A percentile compares a stretch with the other conserved stretches of the same genome.
These are phyloP conservation scores for Diceros bicornis DNA, from an alignment of 2,797 vertebrate genomes.

Conservation along the genomic window DNA sequence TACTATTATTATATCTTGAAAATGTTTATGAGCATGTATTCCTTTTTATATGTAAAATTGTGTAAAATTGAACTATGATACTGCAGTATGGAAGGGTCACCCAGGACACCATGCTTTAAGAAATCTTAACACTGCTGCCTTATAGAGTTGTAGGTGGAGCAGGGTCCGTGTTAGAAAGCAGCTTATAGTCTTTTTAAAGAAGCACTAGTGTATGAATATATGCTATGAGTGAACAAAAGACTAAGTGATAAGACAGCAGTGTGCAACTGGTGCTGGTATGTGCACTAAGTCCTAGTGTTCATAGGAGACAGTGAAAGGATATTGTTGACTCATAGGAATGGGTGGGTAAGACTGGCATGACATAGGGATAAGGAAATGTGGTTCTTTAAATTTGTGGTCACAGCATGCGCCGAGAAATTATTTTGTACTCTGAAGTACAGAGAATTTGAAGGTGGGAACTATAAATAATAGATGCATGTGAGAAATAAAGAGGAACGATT, in stretches of 20 bases:
- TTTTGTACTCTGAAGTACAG: neutral
- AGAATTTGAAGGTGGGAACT: constrained; percentile 10
- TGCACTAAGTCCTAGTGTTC: neutral
- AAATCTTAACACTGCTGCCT: neutral
- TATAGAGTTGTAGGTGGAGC: neutral
- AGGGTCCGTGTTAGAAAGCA: neutral
- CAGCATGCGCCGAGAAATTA: neutral
- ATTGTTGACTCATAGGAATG: neutral
- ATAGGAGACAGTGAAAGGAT: neutral
- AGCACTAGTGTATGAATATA: neutral
- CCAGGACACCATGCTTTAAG: neutral
- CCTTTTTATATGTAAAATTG: neutral
- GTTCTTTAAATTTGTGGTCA: neutral
- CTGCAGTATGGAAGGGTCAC: neutral
- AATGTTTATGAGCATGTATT: neutral
- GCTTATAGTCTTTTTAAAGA: neutral
- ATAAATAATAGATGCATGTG: neutral
- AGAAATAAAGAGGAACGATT: neutral
- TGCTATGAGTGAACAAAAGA: neutral
- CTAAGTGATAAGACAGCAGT: neutral
- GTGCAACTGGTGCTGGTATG: neutral
- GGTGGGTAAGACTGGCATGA: neutral
- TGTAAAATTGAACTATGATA: neutral
- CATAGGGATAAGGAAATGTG: neutral
- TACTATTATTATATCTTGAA: neutral